Conservation (phyloP, 2,797 vertebrate species). For the Acestrorhynchus altus region DNA sequence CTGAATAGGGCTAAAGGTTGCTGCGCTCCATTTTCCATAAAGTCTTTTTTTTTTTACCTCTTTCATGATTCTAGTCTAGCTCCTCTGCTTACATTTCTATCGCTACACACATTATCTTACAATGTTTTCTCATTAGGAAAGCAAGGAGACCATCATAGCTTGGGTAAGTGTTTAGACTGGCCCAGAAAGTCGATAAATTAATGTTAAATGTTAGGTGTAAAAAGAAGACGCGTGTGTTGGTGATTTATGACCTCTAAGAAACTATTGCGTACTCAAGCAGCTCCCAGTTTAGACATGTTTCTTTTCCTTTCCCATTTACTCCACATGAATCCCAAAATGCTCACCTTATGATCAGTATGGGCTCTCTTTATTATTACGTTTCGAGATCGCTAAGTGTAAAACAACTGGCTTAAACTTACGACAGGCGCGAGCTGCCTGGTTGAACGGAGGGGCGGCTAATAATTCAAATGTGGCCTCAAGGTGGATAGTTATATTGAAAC, state of each 20-base stretch:
- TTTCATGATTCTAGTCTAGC: not conserved
- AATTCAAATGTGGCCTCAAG: constrained; percentile 43
- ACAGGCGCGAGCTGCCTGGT: constrained; percentile 24
- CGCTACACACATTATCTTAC: constrained; percentile 34
- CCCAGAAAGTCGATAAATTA: constrained; percentile 37
- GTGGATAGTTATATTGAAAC: constrained; percentile 43
- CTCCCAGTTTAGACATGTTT: constrained; percentile 52
- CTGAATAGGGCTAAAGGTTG: constrained; percentile 57
- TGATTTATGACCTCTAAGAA: constrained; percentile 87
- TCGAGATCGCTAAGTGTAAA: constrained; percentile 44
- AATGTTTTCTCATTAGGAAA: constrained; percentile 57
- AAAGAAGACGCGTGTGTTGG: constrained; percentile 77
- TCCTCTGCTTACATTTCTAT: constrained; percentile 11
- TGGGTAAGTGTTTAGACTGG: constrained; percentile 42
- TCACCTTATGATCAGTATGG: constrained; percentile 35
- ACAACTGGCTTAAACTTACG: constrained; percentile 36
- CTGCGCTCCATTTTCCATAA: constrained; percentile 9
- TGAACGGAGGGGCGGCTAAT: constrained; percentile 27
- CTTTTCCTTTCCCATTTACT: constrained; percentile 30
- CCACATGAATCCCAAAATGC: constrained; percentile 49
- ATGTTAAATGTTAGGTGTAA: constrained; percentile 76
- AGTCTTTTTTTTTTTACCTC: constrained; percentile 39
- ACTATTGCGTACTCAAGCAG: constrained; percentile 82
- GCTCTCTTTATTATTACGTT: constrained; percentile 48
- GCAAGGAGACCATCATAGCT: constrained; percentile 36